Base-by-base conservation (phyloP, 2,888 invertebrate genomes). In the Cactoblastis cactorum region DNA sequence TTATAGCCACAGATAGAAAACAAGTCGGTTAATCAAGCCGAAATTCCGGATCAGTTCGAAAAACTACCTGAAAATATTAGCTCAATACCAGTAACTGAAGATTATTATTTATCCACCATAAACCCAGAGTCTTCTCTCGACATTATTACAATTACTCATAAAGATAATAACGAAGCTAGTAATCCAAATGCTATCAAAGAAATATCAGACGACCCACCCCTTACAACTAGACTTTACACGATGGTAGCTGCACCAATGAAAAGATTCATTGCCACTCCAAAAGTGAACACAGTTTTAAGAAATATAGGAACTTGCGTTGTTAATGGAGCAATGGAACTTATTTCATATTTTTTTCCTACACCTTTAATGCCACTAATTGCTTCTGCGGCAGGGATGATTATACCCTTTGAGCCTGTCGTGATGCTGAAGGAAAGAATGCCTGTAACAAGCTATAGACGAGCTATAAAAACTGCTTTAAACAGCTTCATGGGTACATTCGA, bases 401-500 rank as follows among this genome's bases (percentile, higher is more conserved):
- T 88, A 55, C 88, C 88, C 0, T 88, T 86, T 53, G 88, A 88
- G 50, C 88, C 88, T 28, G 76, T 88, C 0, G 80, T 87, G 0
- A 74, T 77, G 66, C 49, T 88, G 1, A 71, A 75, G 53, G 71
- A 85, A 32, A 77, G 61, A 59, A 83, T 88, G 77, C 88, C 88
- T 1, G 84, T 87, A 0, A 74, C 80, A 0, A 87, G 82, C 45
- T 88, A 88, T 32, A 77, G 85, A 46, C 67, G 87, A 58, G 88
- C 88, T 0, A 72, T 88, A 1, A 73, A 72, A 41, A 78, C 77
- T 15, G 88, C 87, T 2, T 62, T 88, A 0, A 69, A 70, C 34
- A 69, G 76, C 1, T 88, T 88, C 53, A 52, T 88, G 32, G 74
- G 77, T 0, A 80, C 86, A 0, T 89, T 88, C 50, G 79, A 86